Base-by-base conservation (phyloP, 2,888 invertebrate genomes). In the Diachrysia chrysitis region DNA sequence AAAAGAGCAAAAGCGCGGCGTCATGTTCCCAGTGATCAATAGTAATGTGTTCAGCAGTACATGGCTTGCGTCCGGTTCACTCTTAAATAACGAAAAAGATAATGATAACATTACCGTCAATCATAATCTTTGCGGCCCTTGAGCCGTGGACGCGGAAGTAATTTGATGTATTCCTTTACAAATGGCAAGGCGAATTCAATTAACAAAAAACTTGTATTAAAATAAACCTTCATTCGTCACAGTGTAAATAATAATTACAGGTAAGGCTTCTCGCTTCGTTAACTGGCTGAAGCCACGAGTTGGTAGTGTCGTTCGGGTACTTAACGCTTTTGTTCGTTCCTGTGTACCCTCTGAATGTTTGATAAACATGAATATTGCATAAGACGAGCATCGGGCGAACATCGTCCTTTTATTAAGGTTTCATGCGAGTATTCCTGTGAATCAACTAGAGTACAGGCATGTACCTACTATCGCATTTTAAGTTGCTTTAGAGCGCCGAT, bases 141-240 rank as follows among this genome's bases (percentile, higher is more conserved):
- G 79, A 70, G 53, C 51, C 55, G 56, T 48, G 25, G 69, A 81
- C 76, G 70, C 85, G 86, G 86, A 86, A 85, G 68, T 68, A 56
- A 73, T 71, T 78, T 67, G 21, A 55, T 58, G 62, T 70, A 65
- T 67, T 71, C 68, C 71, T 74, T 66, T 54, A 67, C 66, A 67
- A 79, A 74, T 67, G 23, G 71, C 81, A 66, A 79, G 77, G 72
- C 68, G 63, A 75, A 66, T 62, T 59, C 37, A n/a, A 53, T 46
- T 4, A 29, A 57, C 66, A 69, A 83, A 81, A 82, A 78, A 76
- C 46, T 63, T 21, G 58, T 57, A 64, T 60, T 58, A 55, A 71
- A 68, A 79, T 74, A 69, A 63, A 70, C 61, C 19, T 54, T 70
- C 67, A 65, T 67, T 68, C 48, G 56, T 57, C 48, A 59, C 12